A percentile compares a stretch with the other conserved stretches of the same genome.
These are phyloP conservation scores for Enoplosus armatus DNA, from an alignment of 2,797 vertebrate species.

Conservation along the genomic window DNA sequence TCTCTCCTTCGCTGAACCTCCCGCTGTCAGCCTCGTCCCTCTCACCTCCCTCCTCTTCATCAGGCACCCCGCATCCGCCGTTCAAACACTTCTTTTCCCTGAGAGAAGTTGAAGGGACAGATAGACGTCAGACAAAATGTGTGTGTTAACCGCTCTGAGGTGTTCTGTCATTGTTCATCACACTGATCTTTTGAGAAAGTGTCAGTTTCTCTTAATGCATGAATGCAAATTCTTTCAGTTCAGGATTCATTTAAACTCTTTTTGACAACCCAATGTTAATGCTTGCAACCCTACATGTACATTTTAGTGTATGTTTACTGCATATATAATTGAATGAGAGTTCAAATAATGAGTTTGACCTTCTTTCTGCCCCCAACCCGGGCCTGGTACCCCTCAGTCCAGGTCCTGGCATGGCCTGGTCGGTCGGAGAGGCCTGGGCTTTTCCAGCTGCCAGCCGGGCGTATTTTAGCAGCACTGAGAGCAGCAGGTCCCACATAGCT, in stretches of 20 bases:
- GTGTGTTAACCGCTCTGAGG: conserved; percentile 23
- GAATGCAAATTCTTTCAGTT: too few species aligned
- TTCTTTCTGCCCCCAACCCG: conserved; percentile 76
- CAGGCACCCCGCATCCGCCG: conserved; percentile 93
- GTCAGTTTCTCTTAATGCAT: not conserved
- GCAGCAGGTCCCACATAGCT: conserved; percentile 86
- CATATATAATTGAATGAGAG: not conserved
- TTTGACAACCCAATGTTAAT: not conserved
- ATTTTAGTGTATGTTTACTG: not conserved
- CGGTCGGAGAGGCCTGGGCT: conserved; percentile 77
- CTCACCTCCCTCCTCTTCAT: conserved; percentile 90
- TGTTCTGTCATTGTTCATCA: conserved; percentile 19
- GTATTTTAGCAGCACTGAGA: conserved; percentile 85
- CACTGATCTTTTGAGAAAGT: not conserved
- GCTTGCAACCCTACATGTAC: not conserved
- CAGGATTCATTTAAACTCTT: not conserved
- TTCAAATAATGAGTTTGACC: conserved; percentile 54
- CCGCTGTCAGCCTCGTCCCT: conserved; percentile 85
- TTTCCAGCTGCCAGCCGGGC: conserved; percentile 79
- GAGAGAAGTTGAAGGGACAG: conserved; percentile 36
- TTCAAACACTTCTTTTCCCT: conserved; percentile 93
- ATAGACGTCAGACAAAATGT: conserved; percentile 36
- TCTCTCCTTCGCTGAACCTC: conserved; percentile 89
- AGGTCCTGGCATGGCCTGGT: conserved; percentile 72
- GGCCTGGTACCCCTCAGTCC: conserved; percentile 78